Base-by-base conservation (phyloP, 64 coral and sea anemone species). In the Montipora capricornis region DNA sequence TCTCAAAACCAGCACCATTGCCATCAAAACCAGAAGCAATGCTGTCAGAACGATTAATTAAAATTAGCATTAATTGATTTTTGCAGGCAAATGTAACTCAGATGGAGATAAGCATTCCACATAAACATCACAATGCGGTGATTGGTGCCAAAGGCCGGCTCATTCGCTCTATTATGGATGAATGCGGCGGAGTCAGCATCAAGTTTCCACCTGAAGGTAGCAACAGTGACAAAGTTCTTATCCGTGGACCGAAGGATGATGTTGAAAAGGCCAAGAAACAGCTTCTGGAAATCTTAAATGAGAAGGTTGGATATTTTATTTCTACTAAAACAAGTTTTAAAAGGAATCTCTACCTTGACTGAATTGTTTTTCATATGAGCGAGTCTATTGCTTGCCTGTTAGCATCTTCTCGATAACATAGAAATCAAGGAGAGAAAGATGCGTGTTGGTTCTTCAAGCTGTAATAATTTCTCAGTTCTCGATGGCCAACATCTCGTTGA, bases 111-210 rank as follows among this genome's bases (percentile, higher is more conserved):
- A 81, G 81, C 8, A 89, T 99, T 44, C 92, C 98, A n/a, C 92
- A 92, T 44, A 99, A 99, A 49, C 88, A 94, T 53, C 98, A 99
- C 92, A 99, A 96, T 77, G 93, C 98, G 2, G 94, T 99, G n/a
- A 99, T 99, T 59, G 98, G 98, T 71, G 98, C 98, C 17, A 99
- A 99, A 26, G 98, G 98, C 6, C 83, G 98, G 15, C 92, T 99
- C 24, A 96, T 99, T 78, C 95, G 98, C n/a, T 99, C 98, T 9
- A 93, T 99, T 89, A 99, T 99, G 94, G 98, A 99, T 26, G 98
- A 99, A 0, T 99, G 98, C 85, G 98, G 98, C 60, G 98, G 98
- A 2, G 95, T 99, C 1, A 96, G 85, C 10, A 96, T 99, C 67
- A 99, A 99, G 74, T 99, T 99, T 46, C 98, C 98, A 6, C 92